Base-by-base conservation (phyloP, 1,140 invertebrate genomes). In the Zaprionus inermis region DNA sequence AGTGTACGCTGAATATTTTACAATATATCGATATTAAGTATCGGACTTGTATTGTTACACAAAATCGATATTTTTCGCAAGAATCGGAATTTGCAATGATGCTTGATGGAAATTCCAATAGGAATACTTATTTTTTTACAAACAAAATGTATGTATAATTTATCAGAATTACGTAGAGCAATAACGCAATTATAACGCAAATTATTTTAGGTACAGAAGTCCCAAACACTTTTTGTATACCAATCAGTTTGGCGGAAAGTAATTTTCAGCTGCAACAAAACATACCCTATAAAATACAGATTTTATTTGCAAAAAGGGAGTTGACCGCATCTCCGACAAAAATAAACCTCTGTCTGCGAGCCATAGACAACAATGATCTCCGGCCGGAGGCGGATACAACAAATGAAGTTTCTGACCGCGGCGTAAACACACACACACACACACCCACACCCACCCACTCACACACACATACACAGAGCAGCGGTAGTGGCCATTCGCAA, bases 341-440 rank as follows among this genome's bases (percentile, higher is more conserved):
- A 49, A 22, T 22, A 49, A 49, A 22, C 18, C 44, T 0, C 18
- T 49, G 44, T 49, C 44, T 22, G 44, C 18, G 18, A 22, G 2
- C 18, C 44, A 18, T 22, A 49, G 44, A 49, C 18, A 49, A 49
- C 44, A 49, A 36, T 57, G 55, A 36, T 34, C 30, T 34, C 12
- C 55, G 18, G 12, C 32, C 18, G 58, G 20, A 12, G 36, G 38
- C 58, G 36, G 36, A 46, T 49, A 28, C 22, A 38, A 44, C 58
- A 44, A 36, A 44, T 60, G 22, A 60, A 44, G 44, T 46, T 57
- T 20, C 32, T 34, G 18, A 57, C 18, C 3, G 55, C 38, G 38
- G 38, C 18, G n/a, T 16, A 20, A 18, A 18, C 44, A 20, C 44
- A 46, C 18, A 22, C 18, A 49, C 44, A 20, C 44, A 20, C 44